Evolutionary conservation across 2,888 invertebrate species (phyloP), one percentile per base, ranked within the genome.

Genomic region (Hydropsyche betteni): DNA sequence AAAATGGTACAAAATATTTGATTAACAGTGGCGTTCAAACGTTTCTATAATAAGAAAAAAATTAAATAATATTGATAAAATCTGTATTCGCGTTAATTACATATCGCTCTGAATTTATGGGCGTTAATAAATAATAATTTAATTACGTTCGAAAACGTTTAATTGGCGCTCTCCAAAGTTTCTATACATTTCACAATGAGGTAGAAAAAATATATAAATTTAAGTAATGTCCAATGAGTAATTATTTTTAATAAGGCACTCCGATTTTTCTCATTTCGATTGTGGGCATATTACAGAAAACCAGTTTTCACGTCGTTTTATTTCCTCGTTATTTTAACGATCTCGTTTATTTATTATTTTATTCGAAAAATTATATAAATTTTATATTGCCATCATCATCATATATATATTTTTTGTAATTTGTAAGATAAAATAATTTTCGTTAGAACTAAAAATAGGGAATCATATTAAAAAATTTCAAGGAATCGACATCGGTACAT

Each of bases 171-270:
- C 70, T 44, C 44, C 7, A 10, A 69, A 10, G 44, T 10, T 44
- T 4, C 44, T 33, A 68, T 68, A 69, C 69, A 69, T 69, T 69
- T 69, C 69, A 69, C 12, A 69, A 14, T 69, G 38, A 77, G 7
- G 44, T 6, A 44, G 10, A 44, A 44, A 44, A 44, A 8, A 44
- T 44, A 10, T 2, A 44, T 44, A 44, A 44, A 44, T 2, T 44
- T 2, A 44, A 44, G 10, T 44, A 77, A 71, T 72, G 52, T 71
- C 55, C 55, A 68, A 74, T 74, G 74, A 77, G 76, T 74, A 76
- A 77, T 77, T 77, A 77, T 74, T 77, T 77, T 77, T 77, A 76
- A 77, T 77, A 77, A 75, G 69, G 53, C 55, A 69, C 44, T 44
- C 44, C 58, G 68, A 76, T 76, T 74, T 44, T 74, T 76, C 75